phyloP scores from a whole-genome alignment of 2,797 vertebrate genomes.

The Hydrocynus forskahlii region DNA sequence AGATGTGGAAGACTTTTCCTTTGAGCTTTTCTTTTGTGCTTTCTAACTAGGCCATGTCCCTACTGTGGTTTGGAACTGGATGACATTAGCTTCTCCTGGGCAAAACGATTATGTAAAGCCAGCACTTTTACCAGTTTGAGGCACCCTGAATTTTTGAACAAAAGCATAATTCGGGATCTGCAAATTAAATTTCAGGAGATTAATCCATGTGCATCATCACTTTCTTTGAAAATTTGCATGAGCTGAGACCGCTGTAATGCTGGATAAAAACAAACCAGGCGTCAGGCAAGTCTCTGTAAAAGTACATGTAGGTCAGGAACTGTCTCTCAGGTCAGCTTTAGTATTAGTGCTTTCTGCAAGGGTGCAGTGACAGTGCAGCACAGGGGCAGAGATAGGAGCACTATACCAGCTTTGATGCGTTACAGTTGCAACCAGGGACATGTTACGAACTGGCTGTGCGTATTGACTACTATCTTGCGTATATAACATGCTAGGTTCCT shows the following conservation, averaged over 20 bases:
- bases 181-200: constrained; percentile 7
- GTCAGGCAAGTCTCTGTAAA: neutral
- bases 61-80: neutral
- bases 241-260: neutral
- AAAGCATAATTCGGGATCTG: constrained; percentile 15
- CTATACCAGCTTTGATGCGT: too few species aligned
- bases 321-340: constrained; percentile 22
- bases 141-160: constrained; percentile 1
- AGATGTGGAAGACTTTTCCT: constrained; percentile 1
- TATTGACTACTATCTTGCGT: too few species aligned
- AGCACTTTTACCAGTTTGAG: constrained; percentile 19
- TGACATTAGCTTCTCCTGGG: constrained; percentile 10
- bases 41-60: constrained; percentile 11
- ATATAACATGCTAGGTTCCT: too few species aligned
- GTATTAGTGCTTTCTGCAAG: constrained; percentile 25
- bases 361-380: neutral
- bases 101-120: constrained; percentile 15
- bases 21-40: constrained; percentile 3
- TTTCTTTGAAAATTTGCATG: neutral
- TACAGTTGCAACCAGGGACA: too few species aligned
- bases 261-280: neutral
- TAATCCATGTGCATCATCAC: neutral
- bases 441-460: too few species aligned
- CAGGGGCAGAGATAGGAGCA: too few species aligned
- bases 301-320: neutral